Base-by-base conservation (phyloP, 2,797 vertebrate species). In the Girardinus metallicus region DNA sequence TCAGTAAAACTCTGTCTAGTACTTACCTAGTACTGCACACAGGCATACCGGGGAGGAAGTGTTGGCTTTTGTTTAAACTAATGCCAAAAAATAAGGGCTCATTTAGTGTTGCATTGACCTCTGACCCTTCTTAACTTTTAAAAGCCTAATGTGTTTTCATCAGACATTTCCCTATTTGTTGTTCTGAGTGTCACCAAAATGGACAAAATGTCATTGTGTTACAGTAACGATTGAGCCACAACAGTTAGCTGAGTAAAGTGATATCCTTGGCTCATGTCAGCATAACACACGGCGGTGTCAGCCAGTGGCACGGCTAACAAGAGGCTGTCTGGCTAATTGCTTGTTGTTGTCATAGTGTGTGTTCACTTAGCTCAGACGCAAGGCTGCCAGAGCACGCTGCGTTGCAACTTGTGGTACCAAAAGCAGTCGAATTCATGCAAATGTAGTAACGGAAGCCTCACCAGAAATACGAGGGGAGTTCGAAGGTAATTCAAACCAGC, bases 301-400 rank as follows among this genome's bases (percentile, higher is more conserved):
- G 86, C 86, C 86, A 82, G 80, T 83, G 84, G 85, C 86, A 85
- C 77, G 85, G 89, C 88, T 91, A 91, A 91, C 91, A 82, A 88
- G 89, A 90, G 80, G 87, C 88, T 89, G 87, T 90, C 87, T 79
- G 57, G 85, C 87, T 93, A 92, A 94, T 92, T 91, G 89, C 90
- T 87, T 89, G 83, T 92, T 89, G 91, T 92, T 92, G 92, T 93
- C 88, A 84, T 86, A 77, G 82, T 91, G 83, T 83, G 75, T 86
- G 87, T 89, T 88, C 86, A 72, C 86, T 87, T 87, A 90, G 87
- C 83, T 73, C 76, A 85, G 79, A 80, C 73, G 75, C 84, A 51
- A 36, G 78, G 79, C 89, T 87, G 89, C 86, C 90, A 86, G 83
- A 73, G 73, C 74, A 62, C 5, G 4, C 75, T 21, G 39, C 53